Conservation (phyloP, 30 jellyfish, hydroid and myxozoan genomes). For the Clytia hemisphaerica region DNA sequence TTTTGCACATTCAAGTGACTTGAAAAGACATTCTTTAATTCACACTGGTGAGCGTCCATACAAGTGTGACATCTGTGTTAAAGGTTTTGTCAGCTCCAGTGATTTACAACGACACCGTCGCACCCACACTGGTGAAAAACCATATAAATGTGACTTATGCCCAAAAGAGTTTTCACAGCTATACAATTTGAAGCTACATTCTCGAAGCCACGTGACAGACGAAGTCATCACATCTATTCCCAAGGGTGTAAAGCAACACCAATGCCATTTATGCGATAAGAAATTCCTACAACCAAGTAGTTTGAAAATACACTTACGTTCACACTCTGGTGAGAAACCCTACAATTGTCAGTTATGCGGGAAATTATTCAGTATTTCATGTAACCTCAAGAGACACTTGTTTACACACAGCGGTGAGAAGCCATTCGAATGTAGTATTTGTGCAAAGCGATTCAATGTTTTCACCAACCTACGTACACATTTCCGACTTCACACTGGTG, state of each 20-base stretch:
- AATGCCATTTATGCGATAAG: slow-evolving; percentile 37
- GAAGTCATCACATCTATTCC: slow-evolving; percentile 34
- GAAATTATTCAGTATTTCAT: slow-evolving; percentile 41
- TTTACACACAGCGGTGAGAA: slow-evolving; percentile 50
- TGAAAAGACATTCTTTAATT: too few relatives aligned
- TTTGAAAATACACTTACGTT: slow-evolving; percentile 47
- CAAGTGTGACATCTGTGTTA: too few relatives aligned
- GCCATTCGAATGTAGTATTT: slow-evolving; percentile 44
- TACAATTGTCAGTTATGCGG: slow-evolving; percentile 55
- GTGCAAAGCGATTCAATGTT: slow-evolving; percentile 53
- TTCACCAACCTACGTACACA: slow-evolving; percentile 47
- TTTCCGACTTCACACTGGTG: slow-evolving; percentile 55
- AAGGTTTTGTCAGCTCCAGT: too few relatives aligned
- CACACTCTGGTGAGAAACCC: slow-evolving; percentile 59
- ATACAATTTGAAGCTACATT: slow-evolving; percentile 38
- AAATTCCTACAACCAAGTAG: slow-evolving; percentile 57
- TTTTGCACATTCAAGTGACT: too few relatives aligned
- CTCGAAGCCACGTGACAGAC: too few relatives aligned
- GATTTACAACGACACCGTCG: too few relatives aligned
- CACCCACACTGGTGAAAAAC: slow-evolving; percentile 26
- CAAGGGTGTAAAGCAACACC: slow-evolving; percentile 22
- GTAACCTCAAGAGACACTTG: slow-evolving; percentile 47
- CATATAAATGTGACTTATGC: slow-evolving; percentile 34
- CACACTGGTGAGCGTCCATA: too few relatives aligned
- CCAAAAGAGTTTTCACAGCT: slow-evolving; percentile 25